Base-by-base conservation (phyloP, 2,797 vertebrate genomes). In the Coregonus sp. region DNA sequence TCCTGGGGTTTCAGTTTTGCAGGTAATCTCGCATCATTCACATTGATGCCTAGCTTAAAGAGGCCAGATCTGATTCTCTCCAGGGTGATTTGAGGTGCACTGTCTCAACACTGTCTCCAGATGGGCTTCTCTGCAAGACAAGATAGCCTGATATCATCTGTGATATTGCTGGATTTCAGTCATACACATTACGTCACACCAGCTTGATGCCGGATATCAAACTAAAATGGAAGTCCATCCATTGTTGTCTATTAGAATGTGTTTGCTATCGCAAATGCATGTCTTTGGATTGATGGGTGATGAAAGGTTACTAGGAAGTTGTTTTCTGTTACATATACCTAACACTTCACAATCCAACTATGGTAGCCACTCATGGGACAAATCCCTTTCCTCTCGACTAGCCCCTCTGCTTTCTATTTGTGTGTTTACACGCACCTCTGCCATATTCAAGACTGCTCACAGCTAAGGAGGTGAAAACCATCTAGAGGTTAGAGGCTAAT, bases 111-210 rank as follows among this genome's bases (percentile, higher is more conserved):
- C 5, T 33, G 25, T 7, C 31, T 72, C 29, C 31, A 72, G 52
- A 72, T 9, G 51, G 71, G n/a, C 20, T 63, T 63, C 2, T 70
- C 18, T 14, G 52, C 31, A 59, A 72, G 51, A 72, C 71, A 72
- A 56, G 51, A 72, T 35, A 72, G 29, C 51, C 15, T 16, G 51
- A 54, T 33, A 72, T 54, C 11, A 70, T 52, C 37, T 71, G 20
- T 52, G 29, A 68, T 68, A 18, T 37, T 31, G 25, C 1, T 16
- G 14, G 14, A 31, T 72, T 25, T 31, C 50, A 31, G n/a, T 51
- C 4, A 31, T 11, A 65, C 20, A 65, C 25, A 29, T 29, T 65
- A 29, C 25, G 5, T 52, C 25, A 72, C 12, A 72, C 12, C 70
- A 54, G 7, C 16, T 37, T 5, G 47, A 40, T 51, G 16, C 18